Evolutionary conservation across 2,797 vertebrate genomes (phyloP).

Genomic region (Balearica regulorum): DNA sequence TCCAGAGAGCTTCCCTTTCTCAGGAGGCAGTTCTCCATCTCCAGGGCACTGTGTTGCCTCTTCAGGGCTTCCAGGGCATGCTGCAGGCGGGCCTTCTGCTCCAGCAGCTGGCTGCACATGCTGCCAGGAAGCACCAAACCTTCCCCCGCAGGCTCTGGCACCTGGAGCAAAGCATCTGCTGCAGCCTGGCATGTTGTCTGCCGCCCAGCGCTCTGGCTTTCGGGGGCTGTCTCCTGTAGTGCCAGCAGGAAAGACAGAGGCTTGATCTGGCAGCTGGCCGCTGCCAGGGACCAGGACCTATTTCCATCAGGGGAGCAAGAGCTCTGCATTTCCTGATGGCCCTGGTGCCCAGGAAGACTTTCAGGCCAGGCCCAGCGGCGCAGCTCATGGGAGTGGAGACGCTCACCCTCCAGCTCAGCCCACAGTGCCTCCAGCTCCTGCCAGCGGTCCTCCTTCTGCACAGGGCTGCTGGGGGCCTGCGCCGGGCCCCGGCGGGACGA

Average conservation of each 20-base stretch:
- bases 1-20: neutral
- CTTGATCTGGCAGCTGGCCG: no score
- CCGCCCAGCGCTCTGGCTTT: neutral
- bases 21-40: neutral
- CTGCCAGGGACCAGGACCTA: no score
- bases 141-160: neutral
- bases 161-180: neutral
- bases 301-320: no score
- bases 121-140: neutral
- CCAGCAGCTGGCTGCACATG: neutral
- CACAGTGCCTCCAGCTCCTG: no score
- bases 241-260: no score
- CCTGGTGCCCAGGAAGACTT: neutral
- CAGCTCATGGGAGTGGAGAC: no score
- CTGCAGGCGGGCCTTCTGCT: conserved; percentile 77
- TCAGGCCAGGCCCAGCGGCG: no score
- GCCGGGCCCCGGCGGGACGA: fast-evolving
- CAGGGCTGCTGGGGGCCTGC: neutral
- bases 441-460: no score
- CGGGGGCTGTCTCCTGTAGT: neutral
- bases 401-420: no score
- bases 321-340: neutral
- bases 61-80: conserved; percentile 80
- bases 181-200: neutral
- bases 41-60: conserved; percentile 48